Evolutionary conservation across 2,797 vertebrate species (phyloP).

Genomic region (Eulemur rubriventer): DNA sequence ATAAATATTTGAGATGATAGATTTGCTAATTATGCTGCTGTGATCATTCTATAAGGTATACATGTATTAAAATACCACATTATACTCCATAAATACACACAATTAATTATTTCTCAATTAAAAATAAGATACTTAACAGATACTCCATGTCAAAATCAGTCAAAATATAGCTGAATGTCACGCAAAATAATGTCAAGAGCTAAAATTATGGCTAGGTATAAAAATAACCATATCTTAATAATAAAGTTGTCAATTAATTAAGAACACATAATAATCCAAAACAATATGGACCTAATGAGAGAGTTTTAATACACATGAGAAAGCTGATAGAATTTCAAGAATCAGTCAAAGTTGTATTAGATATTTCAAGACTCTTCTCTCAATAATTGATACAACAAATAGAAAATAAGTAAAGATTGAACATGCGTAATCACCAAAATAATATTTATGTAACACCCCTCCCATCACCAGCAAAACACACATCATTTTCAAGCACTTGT

Average conservation of each 20-base stretch:
- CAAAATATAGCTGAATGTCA: not conserved
- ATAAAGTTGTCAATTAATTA: not conserved
- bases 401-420: not conserved
- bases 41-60: not conserved
- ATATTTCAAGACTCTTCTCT: not conserved
- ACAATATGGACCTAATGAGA: not conserved
- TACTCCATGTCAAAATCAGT: not conserved
- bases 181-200: not conserved
- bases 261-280: not conserved
- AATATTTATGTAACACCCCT: not conserved
- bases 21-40: not conserved
- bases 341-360: not conserved
- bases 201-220: not conserved
- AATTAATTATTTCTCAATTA: not conserved
- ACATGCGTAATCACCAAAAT: not conserved
- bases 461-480: not conserved
- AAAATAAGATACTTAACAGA: not conserved
- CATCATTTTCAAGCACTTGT: not conserved
- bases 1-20: not conserved
- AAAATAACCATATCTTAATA: not conserved
- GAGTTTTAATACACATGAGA: not conserved
- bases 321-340: constrained; percentile 8
- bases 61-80: not conserved
- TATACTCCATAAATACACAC: not conserved
- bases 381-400: not conserved